Evolutionary conservation across 1,140 invertebrate species (phyloP), one percentile per base, ranked within the genome.

Genomic region (Zaprionus inermis): DNA sequence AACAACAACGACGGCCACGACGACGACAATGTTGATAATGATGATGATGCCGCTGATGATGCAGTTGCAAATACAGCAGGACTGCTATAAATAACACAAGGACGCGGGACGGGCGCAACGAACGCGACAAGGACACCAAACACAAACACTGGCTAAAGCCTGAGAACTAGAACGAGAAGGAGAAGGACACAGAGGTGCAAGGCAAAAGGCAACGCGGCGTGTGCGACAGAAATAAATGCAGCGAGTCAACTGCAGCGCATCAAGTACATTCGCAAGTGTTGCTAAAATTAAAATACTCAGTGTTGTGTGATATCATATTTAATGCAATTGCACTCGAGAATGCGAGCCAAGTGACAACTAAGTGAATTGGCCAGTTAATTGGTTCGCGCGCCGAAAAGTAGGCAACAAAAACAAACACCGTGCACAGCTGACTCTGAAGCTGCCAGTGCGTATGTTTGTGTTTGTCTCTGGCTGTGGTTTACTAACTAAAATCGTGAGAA

Each of bases 61-160:
- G 79, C 76, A 76, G 55, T 52, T 76, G 69, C 68, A 72, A 72
- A 60, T 72, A 63, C 82, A 88, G 77, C 64, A 78, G 34, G 59
- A 70, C 56, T 60, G 80, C 64, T 86, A 88, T 79, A 89, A 88
- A 88, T 89, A 88, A 88, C 77, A 72, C 84, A 88, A 88, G 84
- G 84, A 89, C 84, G 80, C 83, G 73, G 76, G 65, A 78, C 70
- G 79, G 76, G 81, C 77, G 81, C 78, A 81, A 78, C 79, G 78
- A 81, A 81, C 79, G 67, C 80, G 76, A 63, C 75, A 71, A 82
- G 75, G 72, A 79, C 72, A 79, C 54, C 56, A 60, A 60, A n/a
- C 22, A 22, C 38, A 72, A 57, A 66, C 77, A 67, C 78, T 30
- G 36, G 28, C 58, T 58, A 41, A 16, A 51, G 16, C 57, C 36